Percentiles rank a stretch among this genome's conserved stretches.
Evolutionary conservation across 2,113 vertebrate species (phyloP).

Genomic region (Caretta caretta): DNA sequence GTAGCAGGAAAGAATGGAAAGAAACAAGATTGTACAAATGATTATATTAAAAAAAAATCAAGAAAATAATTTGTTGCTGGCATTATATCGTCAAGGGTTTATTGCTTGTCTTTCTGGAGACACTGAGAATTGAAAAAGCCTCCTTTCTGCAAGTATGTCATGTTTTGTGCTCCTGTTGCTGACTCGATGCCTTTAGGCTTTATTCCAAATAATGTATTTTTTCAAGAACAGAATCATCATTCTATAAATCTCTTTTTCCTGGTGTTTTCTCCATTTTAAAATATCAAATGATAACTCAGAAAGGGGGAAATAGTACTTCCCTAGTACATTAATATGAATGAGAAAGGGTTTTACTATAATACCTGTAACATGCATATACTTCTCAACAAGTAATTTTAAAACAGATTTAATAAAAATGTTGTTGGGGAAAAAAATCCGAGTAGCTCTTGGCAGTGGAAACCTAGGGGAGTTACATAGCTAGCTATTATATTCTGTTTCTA

Average conservation of each 20-base stretch:
- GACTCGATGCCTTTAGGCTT: constrained; percentile 10
- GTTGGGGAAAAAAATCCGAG: not conserved
- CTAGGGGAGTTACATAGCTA: not conserved
- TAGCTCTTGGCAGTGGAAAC: not conserved
- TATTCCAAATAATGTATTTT: constrained; percentile 20
- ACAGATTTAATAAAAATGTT: not conserved
- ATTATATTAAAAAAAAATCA: not conserved
- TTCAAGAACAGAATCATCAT: not conserved
- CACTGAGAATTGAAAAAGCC: not conserved
- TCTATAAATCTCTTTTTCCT: not conserved
- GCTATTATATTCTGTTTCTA: not conserved
- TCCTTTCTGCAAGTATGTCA: constrained; percentile 1
- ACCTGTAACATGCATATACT: not conserved
- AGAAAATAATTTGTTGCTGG: not conserved
- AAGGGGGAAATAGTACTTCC: not conserved
- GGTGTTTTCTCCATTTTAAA: not conserved
- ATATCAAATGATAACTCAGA: not conserved
- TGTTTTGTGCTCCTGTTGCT: not conserved
- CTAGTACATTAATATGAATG: not conserved
- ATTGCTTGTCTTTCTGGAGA: constrained; percentile 35
- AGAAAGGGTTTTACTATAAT: not conserved
- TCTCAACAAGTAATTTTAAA: constrained; percentile 11
- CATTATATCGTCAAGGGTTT: constrained; percentile 26
- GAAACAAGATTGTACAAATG: not conserved
- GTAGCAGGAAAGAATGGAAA: not conserved